Evolutionary conservation across 2,797 vertebrate species (phyloP), one percentile per base, ranked within the genome.

Genomic region (Acridotheres tristis): DNA sequence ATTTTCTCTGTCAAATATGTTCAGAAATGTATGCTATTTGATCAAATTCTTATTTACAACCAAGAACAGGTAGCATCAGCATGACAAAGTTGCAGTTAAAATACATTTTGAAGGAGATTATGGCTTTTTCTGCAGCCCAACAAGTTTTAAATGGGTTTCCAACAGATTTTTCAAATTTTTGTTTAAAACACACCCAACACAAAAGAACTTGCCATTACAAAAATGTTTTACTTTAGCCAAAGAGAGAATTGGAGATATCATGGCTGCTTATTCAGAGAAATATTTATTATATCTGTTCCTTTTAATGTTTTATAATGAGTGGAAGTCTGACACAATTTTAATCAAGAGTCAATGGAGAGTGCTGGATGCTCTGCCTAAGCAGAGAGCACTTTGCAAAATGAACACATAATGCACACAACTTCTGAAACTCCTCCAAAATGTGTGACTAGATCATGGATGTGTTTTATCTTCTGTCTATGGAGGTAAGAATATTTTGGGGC

Each of bases 21-120:
- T 69, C 8, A 38, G 19, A 72, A 53, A 73, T 38, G 11, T 43
- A 32, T 3, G 1, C 8, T 54, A 6, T 42, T 77, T 10, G 3
- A 43, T 48, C 1, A 10, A 88, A 48, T 62, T 58, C 5, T 58
- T 62, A 15, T 62, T 53, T 71, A 58, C 43, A 48, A 63, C 8
- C 1, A 36, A 15, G 51, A 62, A 9, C 13, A 75, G 3, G 12
- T 22, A 58, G 0, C 5, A 71, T 45, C 9, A 55, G 2, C 9
- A 23, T 30, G 19, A 57, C 23, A 42, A 93, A 42, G 47, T 57
- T 20, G 9, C 11, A 65, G 9, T n/a, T 59, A 36, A 85, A 78
- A 43, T 51, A 19, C 2, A 10, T 67, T 82, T 89, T 50, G 58
- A n/a, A 10, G 13, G 80, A 76, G 17, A n/a, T 40, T 48, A 29